A percentile compares a stretch with the other conserved stretches of the same genome.
Evolutionary conservation across 2,113 vertebrate genomes (phyloP).

Genomic region (Petrocephalus microphthalmus): DNA sequence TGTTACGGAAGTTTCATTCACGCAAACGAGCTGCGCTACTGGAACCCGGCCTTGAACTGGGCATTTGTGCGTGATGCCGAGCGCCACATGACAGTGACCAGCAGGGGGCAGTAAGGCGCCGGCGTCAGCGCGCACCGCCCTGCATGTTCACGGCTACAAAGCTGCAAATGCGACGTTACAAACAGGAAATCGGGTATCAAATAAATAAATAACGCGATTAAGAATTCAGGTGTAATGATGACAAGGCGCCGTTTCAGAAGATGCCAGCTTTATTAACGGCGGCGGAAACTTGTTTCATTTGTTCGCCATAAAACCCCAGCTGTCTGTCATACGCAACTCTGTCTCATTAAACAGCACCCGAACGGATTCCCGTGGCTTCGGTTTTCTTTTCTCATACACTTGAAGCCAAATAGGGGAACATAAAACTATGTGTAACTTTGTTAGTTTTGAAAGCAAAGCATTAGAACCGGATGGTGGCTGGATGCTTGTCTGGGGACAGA

Average conservation of each 20-base stretch:
- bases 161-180: neutral
- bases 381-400: neutral
- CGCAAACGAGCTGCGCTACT: neutral
- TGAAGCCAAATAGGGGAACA: neutral
- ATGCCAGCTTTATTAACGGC: neutral
- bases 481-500: neutral
- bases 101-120: conserved; percentile 6
- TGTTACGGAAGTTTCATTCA: neutral
- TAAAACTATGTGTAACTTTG: neutral
- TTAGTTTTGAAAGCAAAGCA: neutral
- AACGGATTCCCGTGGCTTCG: neutral
- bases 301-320: neutral
- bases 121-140: neutral
- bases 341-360: neutral
- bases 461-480: neutral
- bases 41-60: neutral
- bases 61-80: neutral
- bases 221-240: conserved; percentile 8
- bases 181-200: neutral
- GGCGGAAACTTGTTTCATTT: conserved; percentile 1
- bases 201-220: conserved; percentile 1
- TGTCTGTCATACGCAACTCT: neutral
- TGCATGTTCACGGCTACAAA: neutral
- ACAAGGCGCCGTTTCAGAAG: neutral
- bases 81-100: neutral